Percentiles rank a stretch among this genome's conserved stretches.
phyloP scores from a whole-genome alignment of 2,797 vertebrate genomes.

The Sebastes cheni region DNA sequence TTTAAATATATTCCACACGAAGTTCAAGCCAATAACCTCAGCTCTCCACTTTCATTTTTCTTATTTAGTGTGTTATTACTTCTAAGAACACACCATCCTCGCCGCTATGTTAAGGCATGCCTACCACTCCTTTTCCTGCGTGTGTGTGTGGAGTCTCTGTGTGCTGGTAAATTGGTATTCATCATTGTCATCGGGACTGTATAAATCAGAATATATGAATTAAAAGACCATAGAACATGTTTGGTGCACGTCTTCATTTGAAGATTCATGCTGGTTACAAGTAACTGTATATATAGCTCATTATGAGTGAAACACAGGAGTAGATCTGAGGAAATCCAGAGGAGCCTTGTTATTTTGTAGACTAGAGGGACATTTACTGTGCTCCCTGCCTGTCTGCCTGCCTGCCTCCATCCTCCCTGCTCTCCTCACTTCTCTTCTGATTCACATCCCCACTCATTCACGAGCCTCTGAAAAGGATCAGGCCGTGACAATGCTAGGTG shows the following conservation, averaged over 20 bases:
- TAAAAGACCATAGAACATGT: not conserved
- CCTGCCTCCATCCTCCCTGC: not conserved
- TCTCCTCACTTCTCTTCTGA: constrained; percentile 22
- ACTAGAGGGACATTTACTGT: not conserved
- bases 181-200: not conserved
- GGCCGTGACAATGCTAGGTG: constrained; percentile 6
- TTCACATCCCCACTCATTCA: constrained; percentile 24
- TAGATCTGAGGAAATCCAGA: not conserved
- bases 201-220: constrained; percentile 5
- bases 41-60: not conserved
- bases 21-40: constrained; percentile 3
- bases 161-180: not conserved
- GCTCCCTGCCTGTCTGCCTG: not conserved
- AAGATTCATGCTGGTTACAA: not conserved
- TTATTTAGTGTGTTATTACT: not conserved
- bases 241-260: not conserved
- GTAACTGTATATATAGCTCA: not conserved
- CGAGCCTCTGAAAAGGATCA: not conserved
- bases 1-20: constrained; percentile 10
- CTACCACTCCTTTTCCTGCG: not conserved
- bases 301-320: not conserved
- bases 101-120: not conserved
- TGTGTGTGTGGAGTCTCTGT: not conserved
- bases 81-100: not conserved
- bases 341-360: constrained; percentile 2